Conservation (phyloP, 2,888 invertebrate genomes). For the Epiblema foenella region DNA sequence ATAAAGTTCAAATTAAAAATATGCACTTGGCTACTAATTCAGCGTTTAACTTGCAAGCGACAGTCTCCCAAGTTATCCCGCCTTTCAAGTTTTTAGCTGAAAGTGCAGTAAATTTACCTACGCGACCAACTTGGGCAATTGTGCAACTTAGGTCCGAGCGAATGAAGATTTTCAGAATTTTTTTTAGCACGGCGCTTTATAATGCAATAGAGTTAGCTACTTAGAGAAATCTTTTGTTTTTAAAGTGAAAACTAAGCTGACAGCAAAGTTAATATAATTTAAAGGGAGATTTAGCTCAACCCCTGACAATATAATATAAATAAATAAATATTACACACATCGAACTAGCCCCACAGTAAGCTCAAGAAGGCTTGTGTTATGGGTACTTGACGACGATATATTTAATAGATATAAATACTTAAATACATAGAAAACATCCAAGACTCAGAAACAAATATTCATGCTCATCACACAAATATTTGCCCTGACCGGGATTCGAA, state of each 20-base stretch:
- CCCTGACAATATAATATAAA: too few species aligned
- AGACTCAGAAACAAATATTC: too few species aligned
- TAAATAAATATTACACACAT: too few species aligned
- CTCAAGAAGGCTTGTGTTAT: too few species aligned
- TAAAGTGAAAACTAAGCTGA: neutral
- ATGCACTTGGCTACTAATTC: constrained; percentile 36
- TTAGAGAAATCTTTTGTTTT: constrained; percentile 8
- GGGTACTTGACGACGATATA: too few species aligned
- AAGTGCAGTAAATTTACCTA: constrained; percentile 41
- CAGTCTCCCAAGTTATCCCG: constrained; percentile 33
- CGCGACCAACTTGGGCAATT: constrained; percentile 34
- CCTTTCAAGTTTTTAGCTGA: constrained; percentile 38
- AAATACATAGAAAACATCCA: too few species aligned
- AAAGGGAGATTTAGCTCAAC: neutral
- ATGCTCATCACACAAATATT: too few species aligned
- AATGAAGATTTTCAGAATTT: constrained; percentile 15
- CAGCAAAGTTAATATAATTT: neutral
- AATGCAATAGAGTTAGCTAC: neutral
- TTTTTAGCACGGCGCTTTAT: constrained; percentile 23
- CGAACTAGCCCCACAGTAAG: too few species aligned
- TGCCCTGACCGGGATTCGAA: too few species aligned
- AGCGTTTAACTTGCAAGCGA: constrained; percentile 36
- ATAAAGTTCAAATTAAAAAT: constrained; percentile 26
- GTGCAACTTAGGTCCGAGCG: constrained; percentile 18
- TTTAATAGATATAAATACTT: too few species aligned